Evolutionary conservation across 1,140 invertebrate genomes (phyloP).

Genomic region (Acromyrmex echinatior): DNA sequence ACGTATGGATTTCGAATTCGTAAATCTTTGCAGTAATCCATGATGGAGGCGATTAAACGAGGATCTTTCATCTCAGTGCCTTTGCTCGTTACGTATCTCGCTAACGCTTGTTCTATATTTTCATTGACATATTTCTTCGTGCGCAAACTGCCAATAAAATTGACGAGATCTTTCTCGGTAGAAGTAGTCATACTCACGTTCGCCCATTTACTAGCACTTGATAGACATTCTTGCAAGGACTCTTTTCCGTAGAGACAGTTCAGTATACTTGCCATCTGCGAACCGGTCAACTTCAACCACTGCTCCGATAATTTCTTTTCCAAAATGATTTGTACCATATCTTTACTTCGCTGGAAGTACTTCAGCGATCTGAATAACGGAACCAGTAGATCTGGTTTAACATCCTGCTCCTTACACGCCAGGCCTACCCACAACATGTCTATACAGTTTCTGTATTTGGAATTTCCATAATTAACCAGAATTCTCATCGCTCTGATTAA

Average conservation of each 20-base stretch:
- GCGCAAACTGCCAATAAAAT: constrained; percentile 88
- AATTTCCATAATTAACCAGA: constrained; percentile 80
- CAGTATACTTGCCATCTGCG: constrained; percentile 88
- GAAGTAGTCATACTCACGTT: constrained; percentile 89
- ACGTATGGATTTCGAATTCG: constrained; percentile 88
- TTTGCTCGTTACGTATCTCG: constrained; percentile 88
- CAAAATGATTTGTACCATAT: constrained; percentile 88
- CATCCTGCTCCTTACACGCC: constrained; percentile 87
- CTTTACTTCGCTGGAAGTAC: constrained; percentile 88
- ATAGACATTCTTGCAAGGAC: constrained; percentile 81
- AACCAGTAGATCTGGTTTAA: constrained; percentile 88
- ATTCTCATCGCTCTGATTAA: constrained; percentile 88
- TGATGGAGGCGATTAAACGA: constrained; percentile 88
- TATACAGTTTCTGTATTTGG: constrained; percentile 86
- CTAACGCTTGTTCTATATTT: constrained; percentile 87
- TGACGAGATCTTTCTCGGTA: constrained; percentile 88
- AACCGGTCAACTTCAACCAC: constrained; percentile 88
- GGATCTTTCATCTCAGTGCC: constrained; percentile 86
- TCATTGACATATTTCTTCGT: constrained; percentile 85
- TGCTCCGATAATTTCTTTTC: constrained; percentile 88
- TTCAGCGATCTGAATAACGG: constrained; percentile 88
- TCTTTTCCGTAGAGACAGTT: constrained; percentile 76
- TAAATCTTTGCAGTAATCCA: constrained; percentile 89
- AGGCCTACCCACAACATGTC: constrained; percentile 92
- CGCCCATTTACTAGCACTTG: constrained; percentile 88